phyloP scores from a whole-genome alignment of 2,888 invertebrate genomes.

The Mechanitis mazaeus region DNA sequence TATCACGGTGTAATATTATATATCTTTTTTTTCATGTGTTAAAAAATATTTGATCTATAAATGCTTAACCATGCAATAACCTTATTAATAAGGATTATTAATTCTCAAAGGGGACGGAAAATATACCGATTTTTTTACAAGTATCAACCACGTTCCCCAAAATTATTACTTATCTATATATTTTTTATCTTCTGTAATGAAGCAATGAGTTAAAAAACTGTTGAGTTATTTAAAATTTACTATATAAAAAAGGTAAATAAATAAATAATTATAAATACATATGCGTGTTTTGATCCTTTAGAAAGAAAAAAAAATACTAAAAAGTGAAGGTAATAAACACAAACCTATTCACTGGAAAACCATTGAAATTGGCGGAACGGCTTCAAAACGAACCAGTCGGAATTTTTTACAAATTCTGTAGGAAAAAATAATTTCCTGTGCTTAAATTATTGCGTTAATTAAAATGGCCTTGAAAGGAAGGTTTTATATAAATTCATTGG shows the following conservation, averaged over 20 bases:
- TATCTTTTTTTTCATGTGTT: neutral
- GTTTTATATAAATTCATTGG: constrained; percentile 3
- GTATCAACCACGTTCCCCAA: too few relatives aligned
- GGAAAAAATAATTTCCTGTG: constrained; percentile 2
- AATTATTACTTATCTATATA: too few relatives aligned
- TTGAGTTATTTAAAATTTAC: too few relatives aligned
- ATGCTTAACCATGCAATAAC: too few relatives aligned
- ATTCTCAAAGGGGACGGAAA: too few relatives aligned
- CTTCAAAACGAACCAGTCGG: constrained; percentile 3
- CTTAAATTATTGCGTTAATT: constrained; percentile 3
- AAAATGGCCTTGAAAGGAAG: constrained; percentile 3
- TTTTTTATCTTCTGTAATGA: too few relatives aligned
- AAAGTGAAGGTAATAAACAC: constrained; percentile 5
- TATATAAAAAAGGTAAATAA: neutral
- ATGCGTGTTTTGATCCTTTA: constrained; percentile 1
- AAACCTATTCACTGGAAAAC: constrained; percentile 1
- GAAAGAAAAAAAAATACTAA: neutral
- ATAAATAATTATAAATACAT: neutral
- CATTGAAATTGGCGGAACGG: constrained; percentile 4
- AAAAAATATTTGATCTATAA: too few relatives aligned
- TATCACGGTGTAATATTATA: too few relatives aligned
- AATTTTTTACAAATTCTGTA: neutral
- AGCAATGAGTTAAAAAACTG: too few relatives aligned
- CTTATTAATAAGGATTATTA: too few relatives aligned
- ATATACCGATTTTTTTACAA: too few relatives aligned